Percentiles rank a stretch among this genome's conserved stretches.
These are phyloP conservation scores for Zaprionus inermis DNA, from an alignment of 1,140 invertebrate species.

Conservation along the genomic window DNA sequence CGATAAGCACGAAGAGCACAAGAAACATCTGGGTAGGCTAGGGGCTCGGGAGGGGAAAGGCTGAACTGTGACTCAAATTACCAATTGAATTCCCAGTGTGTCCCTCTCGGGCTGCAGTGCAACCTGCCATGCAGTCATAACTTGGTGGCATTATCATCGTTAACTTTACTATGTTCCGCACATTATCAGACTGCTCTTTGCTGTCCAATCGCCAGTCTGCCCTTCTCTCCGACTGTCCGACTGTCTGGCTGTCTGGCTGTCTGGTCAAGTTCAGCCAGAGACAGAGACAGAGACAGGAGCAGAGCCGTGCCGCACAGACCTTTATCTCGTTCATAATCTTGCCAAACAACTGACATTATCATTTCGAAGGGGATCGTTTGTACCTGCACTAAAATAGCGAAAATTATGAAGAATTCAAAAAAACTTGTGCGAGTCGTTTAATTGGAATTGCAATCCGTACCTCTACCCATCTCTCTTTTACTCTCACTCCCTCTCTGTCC, in stretches of 20 bases:
- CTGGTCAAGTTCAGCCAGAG: no score
- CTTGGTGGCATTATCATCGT: constrained; percentile 52
- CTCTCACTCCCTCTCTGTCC: no score
- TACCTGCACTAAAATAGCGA: constrained; percentile 32
- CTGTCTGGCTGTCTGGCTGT: no score
- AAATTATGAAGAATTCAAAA: constrained; percentile 41
- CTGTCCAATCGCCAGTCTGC: constrained; percentile 1
- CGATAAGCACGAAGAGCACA: constrained; percentile 7
- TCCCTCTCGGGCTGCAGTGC: background rate
- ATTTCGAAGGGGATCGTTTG: constrained; percentile 28
- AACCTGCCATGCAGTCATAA: constrained; percentile 50
- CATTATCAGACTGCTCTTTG: constrained; percentile 27
- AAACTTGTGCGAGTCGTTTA: constrained; percentile 19
- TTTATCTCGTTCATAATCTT: constrained; percentile 45
- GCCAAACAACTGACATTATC: constrained; percentile 46
- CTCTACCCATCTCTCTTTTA: background rate
- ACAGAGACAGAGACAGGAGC: background rate
- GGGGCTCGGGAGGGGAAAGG: constrained; percentile 8
- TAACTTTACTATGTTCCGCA: constrained; percentile 48
- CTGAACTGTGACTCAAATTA: constrained; percentile 58
- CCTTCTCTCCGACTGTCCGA: background rate
- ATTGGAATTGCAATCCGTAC: constrained; percentile 6
- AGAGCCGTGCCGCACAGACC: background rate
- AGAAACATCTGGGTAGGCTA: background rate
- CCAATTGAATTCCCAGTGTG: constrained; percentile 50